Evolutionary conservation across 2,888 invertebrate genomes (phyloP), one percentile per base, ranked within the genome.

Genomic region (Tipula confusa): DNA sequence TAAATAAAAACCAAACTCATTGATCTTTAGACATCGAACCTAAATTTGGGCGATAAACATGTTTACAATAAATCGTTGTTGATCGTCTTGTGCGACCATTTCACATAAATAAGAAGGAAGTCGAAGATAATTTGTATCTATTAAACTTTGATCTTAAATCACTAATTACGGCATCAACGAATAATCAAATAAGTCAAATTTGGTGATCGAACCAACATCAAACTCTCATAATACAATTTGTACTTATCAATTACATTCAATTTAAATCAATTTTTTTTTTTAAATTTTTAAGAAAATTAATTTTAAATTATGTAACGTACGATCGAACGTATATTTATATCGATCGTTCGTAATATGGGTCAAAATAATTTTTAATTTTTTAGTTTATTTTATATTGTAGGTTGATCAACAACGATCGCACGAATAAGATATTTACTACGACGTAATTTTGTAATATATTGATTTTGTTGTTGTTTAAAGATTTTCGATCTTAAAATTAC

Each of bases 231-330:
- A 64, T 2, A 64, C 11, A 64, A 64, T 64, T 64, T 64, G 64
- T 64, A 64, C 24, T 64, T 64, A 64, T 24, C 64, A 64, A 64
- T 64, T 64, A 64, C 64, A 24, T 64, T 64, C 64, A 64, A 64
- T 64, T 64, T 64, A 64, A 64, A 64, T 64, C 64, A 64, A 64
- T 64, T 64, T 64, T 64, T 64, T 24, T 24, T 7, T 64, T 64
- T 24, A 24, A n/a, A n/a, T n/a, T n/a, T 64, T 64, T 64, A 64
- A 24, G 24, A 64, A 64, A 43, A 64, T n/a, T n/a, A n/a, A n/a
- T 33, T 24, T 64, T 64, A 64, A 64, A 64, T 64, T 64, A 64
- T 64, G 64, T 64, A 64, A 64, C n/a, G n/a, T n/a, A n/a, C n/a
- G n/a, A n/a, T n/a, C n/a, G n/a, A n/a, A n/a, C n/a, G n/a, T n/a